Base-by-base conservation (phyloP, 2,797 vertebrate species). In the Tenualosa thibaudeaui region DNA sequence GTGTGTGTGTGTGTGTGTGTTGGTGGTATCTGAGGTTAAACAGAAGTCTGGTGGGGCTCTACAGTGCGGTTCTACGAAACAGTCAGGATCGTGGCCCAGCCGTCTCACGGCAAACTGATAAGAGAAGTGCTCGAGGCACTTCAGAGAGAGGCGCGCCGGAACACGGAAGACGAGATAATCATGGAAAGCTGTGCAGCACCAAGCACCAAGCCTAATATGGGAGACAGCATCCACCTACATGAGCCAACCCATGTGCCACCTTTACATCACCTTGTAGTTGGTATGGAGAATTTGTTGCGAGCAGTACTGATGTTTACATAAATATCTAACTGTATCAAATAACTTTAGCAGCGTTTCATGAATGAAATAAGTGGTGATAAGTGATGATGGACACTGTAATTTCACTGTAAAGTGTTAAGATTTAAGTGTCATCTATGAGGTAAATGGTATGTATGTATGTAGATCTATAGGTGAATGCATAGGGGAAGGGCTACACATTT, bases 211-310 rank as follows among this genome's bases (percentile, higher is more conserved):
- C 88, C 90, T 90, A 90, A 92, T 90, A 89, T 89, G 88, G 90
- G 86, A 91, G 86, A 87, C 37, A 65, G 84, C 71, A 43, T 46
- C 71, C 40, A n/a, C 37, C 37, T 8, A 40, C 15, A 9, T 19
- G 56, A 24, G 58, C n/a, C n/a, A 9, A 62, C 22, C 1, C 58
- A 62, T 58, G 56, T 22, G 84, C 89, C 89, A 91, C 87, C 84
- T 90, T 91, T 90, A 89, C 88, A 82, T 49, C 86, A 56, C 84
- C 87, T 89, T 90, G 89, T 91, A 88, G 89, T 50, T 68, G 89
- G 88, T 3, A 24, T 24, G 24, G 22, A 88, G 88, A 90, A 90
- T 88, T 85, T 83, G 46, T 62, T 24, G 58, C n/a, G n/a, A 62
- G 58, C 58, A 62, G 1, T 6, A 5, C 19, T 22, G 17, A 56